phyloP scores from a whole-genome alignment of 2,888 invertebrate species.

The Platerodrilus igneus region DNA sequence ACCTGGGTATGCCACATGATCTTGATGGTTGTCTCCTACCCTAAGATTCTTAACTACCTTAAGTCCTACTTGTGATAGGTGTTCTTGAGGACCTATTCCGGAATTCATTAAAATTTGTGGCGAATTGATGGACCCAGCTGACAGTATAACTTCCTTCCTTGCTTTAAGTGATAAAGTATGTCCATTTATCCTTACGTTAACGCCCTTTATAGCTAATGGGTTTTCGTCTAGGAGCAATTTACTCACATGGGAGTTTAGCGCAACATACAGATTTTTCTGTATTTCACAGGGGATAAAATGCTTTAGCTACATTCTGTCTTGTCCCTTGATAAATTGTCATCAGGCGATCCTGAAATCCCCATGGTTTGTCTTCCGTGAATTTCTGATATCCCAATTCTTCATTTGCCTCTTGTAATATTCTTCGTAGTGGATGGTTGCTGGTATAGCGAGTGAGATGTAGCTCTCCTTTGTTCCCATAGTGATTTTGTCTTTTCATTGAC shows the following conservation, averaged over 20 bases:
- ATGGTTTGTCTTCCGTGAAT: constrained; percentile 39
- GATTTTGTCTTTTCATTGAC: constrained; percentile 17
- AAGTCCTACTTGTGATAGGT: constrained; percentile 40
- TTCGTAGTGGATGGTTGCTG: constrained; percentile 8
- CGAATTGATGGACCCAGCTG: constrained; percentile 58
- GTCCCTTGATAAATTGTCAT: constrained; percentile 49
- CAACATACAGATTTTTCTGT: constrained; percentile 55
- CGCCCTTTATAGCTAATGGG: constrained; percentile 45
- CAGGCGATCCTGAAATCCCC: constrained; percentile 42
- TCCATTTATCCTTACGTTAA: constrained; percentile 39
- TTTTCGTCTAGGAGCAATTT: constrained; percentile 51
- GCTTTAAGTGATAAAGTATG: constrained; percentile 37
- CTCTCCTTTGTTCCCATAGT: constrained; percentile 23
- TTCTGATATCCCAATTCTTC: constrained; percentile 37
- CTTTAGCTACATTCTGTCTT: constrained; percentile 53
- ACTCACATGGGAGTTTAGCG: constrained; percentile 52
- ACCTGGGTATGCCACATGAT: constrained; percentile 33
- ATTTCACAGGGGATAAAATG: constrained; percentile 52
- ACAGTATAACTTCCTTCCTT: constrained; percentile 52
- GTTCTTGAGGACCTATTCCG: constrained; percentile 49
- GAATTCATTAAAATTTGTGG: constrained; percentile 59
- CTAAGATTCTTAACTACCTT: constrained; percentile 44
- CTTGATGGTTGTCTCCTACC: constrained; percentile 49
- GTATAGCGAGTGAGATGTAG: constrained; percentile 16
- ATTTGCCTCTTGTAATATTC: constrained; percentile 22